Conservation (phyloP, 1,140 invertebrate genomes). For the Drosophila rufa region DNA sequence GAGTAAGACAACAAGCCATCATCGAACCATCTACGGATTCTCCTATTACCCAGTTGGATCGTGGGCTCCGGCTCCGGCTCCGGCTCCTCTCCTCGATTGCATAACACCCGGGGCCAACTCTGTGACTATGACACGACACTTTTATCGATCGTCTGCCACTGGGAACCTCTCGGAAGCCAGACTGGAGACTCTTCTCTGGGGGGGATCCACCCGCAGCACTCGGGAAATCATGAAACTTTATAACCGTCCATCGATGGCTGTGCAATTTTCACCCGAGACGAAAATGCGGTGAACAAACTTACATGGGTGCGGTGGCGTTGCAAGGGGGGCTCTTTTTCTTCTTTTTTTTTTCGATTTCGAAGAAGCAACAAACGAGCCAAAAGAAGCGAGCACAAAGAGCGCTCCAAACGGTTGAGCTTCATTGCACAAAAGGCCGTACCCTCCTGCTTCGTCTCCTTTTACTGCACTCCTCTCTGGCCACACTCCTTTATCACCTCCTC, state of each 20-base stretch:
- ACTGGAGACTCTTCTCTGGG: neutral
- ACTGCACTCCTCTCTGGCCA: neutral
- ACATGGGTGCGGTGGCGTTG: constrained; percentile 10
- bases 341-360: neutral
- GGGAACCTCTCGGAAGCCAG: neutral
- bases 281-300: constrained; percentile 18
- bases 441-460: neutral
- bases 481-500: neutral
- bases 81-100: constrained; percentile 2
- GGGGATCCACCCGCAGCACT: constrained; percentile 14
- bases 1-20: neutral
- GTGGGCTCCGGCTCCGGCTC: constrained; percentile 2
- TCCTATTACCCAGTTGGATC: constrained; percentile 9
- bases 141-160: constrained; percentile 31
- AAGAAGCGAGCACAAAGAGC: constrained; percentile 21
- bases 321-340: neutral
- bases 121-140: constrained; percentile 40
- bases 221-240: constrained; percentile 39
- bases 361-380: constrained; percentile 24
- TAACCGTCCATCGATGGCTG: constrained; percentile 40
- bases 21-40: constrained; percentile 15
- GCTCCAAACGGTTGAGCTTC: constrained; percentile 58
- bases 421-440: constrained; percentile 72
- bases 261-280: constrained; percentile 34
- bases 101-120: constrained; percentile 5